A percentile compares a stretch with the other conserved stretches of the same genome.
phyloP scores from a whole-genome alignment of 1,140 invertebrate species.

The Brevipalpus yothersi region DNA sequence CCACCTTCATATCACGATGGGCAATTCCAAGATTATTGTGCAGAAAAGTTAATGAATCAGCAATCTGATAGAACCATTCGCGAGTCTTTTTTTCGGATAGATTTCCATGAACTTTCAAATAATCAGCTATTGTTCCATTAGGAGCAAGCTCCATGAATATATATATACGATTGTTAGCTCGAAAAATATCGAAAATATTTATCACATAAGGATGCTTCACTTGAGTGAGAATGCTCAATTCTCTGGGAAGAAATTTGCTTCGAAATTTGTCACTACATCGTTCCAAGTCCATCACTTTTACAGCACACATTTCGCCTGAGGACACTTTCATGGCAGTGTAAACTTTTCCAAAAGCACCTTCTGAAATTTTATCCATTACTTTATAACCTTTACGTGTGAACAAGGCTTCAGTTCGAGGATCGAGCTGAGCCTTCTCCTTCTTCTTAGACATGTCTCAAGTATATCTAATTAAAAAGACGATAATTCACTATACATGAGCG shows the following conservation, averaged over 20 bases:
- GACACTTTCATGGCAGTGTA: conserved; percentile 1
- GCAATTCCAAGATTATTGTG: conserved; percentile 7
- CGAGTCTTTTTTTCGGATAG: conserved; percentile 1
- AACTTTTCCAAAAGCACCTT: conserved; percentile 8
- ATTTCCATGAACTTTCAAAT: conserved; percentile 2
- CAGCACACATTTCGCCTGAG: neutral
- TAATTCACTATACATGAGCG: no score
- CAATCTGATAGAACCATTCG: conserved; percentile 6
- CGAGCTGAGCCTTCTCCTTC: conserved; percentile 1
- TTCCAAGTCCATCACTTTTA: conserved; percentile 7
- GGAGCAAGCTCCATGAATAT: conserved; percentile 10
- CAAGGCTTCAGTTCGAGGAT: conserved; percentile 7
- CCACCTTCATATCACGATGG: conserved; percentile 10
- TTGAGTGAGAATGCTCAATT: conserved; percentile 5
- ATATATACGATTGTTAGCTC: conserved; percentile 6
- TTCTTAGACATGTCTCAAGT: neutral
- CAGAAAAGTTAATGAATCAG: conserved; percentile 3
- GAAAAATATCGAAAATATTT: conserved; percentile 8
- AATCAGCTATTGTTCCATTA: conserved; percentile 7
- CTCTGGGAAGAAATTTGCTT: conserved; percentile 8
- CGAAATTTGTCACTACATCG: conserved; percentile 6
- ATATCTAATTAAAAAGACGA: no score
- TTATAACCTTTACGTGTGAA: conserved; percentile 7
- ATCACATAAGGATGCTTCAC: conserved; percentile 7
- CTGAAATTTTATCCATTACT: conserved; percentile 1